Evolutionary conservation across 2,113 vertebrate genomes (phyloP).

Genomic region (Progne subis): DNA sequence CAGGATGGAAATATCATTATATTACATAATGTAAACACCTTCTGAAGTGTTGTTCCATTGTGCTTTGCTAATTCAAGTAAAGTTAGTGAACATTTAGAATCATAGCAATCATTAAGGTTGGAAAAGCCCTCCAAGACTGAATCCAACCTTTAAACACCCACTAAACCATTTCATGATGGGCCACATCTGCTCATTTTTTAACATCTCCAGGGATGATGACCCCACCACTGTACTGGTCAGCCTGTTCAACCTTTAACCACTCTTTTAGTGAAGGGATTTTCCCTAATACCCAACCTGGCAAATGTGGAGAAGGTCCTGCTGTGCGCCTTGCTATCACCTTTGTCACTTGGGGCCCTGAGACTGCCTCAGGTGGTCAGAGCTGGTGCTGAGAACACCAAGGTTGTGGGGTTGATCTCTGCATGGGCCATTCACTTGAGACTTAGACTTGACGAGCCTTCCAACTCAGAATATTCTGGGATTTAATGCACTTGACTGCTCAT

Average conservation of each 20-base stretch:
- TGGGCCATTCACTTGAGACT: accelerated
- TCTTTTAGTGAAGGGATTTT: neutral
- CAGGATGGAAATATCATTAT: neutral
- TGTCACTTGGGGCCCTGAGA: neutral
- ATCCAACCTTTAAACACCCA: neutral
- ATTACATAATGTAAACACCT: neutral
- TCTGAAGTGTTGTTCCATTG: neutral
- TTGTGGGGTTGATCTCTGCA: neutral
- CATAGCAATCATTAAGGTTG: neutral
- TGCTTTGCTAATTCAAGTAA: neutral
- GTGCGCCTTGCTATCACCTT: neutral
- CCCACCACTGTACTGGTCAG: neutral
- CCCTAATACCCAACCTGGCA: neutral
- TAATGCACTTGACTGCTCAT: accelerated
- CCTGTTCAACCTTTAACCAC: neutral
- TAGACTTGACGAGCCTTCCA: neutral
- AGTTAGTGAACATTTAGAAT: neutral
- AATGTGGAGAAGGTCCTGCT: neutral
- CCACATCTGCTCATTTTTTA: neutral
- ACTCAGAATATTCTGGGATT: neutral
- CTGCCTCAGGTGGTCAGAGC: neutral
- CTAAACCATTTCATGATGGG: neutral
- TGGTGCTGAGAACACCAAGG: neutral
- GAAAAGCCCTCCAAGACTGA: neutral
- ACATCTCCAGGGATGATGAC: neutral